phyloP scores from a whole-genome alignment of 2,888 invertebrate species.

The Gymnoscelis rufifasciata region DNA sequence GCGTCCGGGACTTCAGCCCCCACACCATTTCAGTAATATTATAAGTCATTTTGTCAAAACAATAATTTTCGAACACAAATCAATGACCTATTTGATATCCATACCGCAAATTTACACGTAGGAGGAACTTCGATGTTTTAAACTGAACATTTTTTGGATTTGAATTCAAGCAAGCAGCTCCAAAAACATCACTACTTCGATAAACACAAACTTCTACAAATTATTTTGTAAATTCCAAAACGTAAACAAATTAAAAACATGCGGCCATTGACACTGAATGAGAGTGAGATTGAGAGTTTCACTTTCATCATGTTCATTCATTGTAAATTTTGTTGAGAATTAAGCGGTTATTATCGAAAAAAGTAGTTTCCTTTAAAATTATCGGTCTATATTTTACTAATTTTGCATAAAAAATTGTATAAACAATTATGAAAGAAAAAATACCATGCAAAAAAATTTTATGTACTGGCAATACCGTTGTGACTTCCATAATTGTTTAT shows the following conservation, averaged over 20 bases:
- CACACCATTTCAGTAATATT: constrained; percentile 88
- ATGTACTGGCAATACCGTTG: constrained; percentile 2
- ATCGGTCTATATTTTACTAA: no score
- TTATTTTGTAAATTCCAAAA: constrained; percentile 28
- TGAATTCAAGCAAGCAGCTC: no score
- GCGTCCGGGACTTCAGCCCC: constrained; percentile 92
- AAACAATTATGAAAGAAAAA: no score
- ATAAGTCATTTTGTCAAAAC: constrained; percentile 40
- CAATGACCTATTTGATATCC: background rate
- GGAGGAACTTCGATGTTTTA: no score
- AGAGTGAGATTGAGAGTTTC: background rate
- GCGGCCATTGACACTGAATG: constrained; percentile 43
- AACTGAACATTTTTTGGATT: no score
- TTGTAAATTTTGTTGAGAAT: no score
- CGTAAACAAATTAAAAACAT: constrained; percentile 54
- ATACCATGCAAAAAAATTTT: background rate
- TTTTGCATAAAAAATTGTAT: no score
- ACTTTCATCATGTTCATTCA: no score
- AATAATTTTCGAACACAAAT: background rate
- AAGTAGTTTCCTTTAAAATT: no score
- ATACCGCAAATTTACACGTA: no score
- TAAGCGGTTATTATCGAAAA: constrained; percentile 9
- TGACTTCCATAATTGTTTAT: background rate
- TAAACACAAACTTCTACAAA: background rate
- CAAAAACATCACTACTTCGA: no score